Conservation (phyloP, 2,888 invertebrate genomes). For the Allolobophora icterica region DNA sequence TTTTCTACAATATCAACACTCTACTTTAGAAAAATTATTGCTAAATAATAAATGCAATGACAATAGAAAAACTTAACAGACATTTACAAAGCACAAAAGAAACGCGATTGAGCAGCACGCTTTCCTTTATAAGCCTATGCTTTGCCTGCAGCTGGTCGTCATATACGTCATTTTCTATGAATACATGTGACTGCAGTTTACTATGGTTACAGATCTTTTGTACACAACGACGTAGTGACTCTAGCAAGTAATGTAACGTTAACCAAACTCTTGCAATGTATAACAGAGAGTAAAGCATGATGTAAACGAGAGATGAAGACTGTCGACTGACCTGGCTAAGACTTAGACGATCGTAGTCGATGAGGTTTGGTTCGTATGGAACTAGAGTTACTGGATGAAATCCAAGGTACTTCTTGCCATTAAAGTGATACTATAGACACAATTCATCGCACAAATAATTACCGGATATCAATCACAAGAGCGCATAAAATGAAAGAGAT, state of each 20-base stretch:
- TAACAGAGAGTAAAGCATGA: too few species aligned
- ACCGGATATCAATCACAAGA: neutral
- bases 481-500: neutral
- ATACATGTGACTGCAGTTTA: too few species aligned
- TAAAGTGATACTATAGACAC: slow-evolving; percentile 43
- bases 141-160: too few species aligned
- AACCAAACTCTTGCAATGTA: too few species aligned
- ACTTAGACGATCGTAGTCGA: slow-evolving; percentile 55
- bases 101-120: too few species aligned
- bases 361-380: slow-evolving; percentile 63
- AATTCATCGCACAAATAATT: neutral
- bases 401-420: slow-evolving; percentile 52
- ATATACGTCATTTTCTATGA: too few species aligned
- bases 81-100: neutral
- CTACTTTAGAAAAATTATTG: neutral
- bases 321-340: slow-evolving; percentile 54
- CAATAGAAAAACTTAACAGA: neutral
- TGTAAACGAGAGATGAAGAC: neutral
- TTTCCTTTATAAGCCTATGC: too few species aligned
- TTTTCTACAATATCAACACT: slow-evolving; percentile 50
- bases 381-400: slow-evolving; percentile 61
- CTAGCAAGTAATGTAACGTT: too few species aligned
- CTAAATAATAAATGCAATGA: neutral
- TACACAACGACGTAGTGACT: too few species aligned
- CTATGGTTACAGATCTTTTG: too few species aligned